A percentile compares a stretch with the other conserved stretches of the same genome.
Conservation (phyloP, 1,140 invertebrate species). For the Drosophila rhopaloa region DNA sequence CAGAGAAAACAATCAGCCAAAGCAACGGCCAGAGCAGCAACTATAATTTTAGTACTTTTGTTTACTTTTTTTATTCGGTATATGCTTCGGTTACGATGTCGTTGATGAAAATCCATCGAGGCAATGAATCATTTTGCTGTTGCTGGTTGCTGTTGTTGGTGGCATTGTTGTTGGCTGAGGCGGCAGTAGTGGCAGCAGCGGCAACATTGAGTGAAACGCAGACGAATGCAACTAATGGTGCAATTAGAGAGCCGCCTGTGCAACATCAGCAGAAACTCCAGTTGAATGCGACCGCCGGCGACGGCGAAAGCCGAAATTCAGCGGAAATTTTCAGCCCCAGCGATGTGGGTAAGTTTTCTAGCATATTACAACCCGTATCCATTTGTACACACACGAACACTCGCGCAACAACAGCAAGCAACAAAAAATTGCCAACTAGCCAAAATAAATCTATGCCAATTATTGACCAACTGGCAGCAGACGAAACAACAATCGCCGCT, state of each 20-base stretch:
- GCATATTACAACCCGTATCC: slow-evolving; percentile 15
- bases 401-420: slow-evolving; percentile 24
- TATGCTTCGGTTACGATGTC: slow-evolving; percentile 80
- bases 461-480: slow-evolving; percentile 80
- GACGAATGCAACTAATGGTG: slow-evolving; percentile 80
- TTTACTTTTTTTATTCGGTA: slow-evolving; percentile 50
- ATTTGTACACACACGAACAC: slow-evolving; percentile 24
- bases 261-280: slow-evolving; percentile 35
- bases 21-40: slow-evolving; percentile 46
- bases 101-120: slow-evolving; percentile 82
- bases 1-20: slow-evolving; percentile 47
- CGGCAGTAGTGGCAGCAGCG: slow-evolving; percentile 37
- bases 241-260: slow-evolving; percentile 72
- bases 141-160: slow-evolving; percentile 60
- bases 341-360: slow-evolving; percentile 75
- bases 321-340: slow-evolving; percentile 74
- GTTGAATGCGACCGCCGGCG: slow-evolving; percentile 40
- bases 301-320: slow-evolving; percentile 68
- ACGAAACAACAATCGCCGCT: slow-evolving; percentile 50
- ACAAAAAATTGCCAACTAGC: slow-evolving; percentile 70
- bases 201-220: slow-evolving; percentile 68
- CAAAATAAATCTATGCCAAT: slow-evolving; percentile 83
- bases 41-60: slow-evolving; percentile 51
- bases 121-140: slow-evolving; percentile 80
- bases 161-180: slow-evolving; percentile 50